Percentiles rank a stretch among this genome's conserved stretches.
Evolutionary conservation across 2,888 invertebrate genomes (phyloP).

Genomic region (Boloria selene): DNA sequence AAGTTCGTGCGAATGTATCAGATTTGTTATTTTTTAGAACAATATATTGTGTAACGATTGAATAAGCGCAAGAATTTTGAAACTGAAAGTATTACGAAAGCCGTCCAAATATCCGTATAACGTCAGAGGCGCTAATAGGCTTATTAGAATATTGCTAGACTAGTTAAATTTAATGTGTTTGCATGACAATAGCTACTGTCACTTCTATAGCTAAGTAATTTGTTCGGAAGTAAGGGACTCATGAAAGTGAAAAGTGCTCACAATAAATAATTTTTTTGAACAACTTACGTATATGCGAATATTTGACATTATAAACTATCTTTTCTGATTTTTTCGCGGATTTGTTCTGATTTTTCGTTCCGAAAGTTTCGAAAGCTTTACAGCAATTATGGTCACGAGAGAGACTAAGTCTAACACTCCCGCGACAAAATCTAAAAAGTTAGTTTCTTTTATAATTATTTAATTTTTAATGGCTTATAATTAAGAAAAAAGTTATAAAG

Average conservation of each 20-base stretch:
- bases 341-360: no score
- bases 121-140: slow-evolving; percentile 55
- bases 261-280: not conserved
- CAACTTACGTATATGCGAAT: no score
- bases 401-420: no score
- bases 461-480: slow-evolving; percentile 9
- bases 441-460: no score
- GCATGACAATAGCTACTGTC: slow-evolving; percentile 13
- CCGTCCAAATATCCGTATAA: slow-evolving; percentile 41
- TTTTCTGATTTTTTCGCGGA: no score
- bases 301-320: no score
- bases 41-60: slow-evolving; percentile 44
- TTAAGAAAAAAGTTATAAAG: slow-evolving; percentile 6
- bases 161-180: slow-evolving; percentile 23
- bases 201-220: not conserved
- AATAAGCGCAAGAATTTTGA: slow-evolving; percentile 45
- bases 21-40: slow-evolving; percentile 16
- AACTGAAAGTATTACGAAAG: slow-evolving; percentile 52
- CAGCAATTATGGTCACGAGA: no score
- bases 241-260: not conserved
- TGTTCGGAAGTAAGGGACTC: slow-evolving; percentile 3
- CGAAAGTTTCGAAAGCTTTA: no score
- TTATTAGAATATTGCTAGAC: slow-evolving; percentile 48
- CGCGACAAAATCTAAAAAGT: no score
- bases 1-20: slow-evolving; percentile 25